Percentiles rank a stretch among this genome's conserved stretches.
Evolutionary conservation across 1,140 invertebrate genomes (phyloP).

Genomic region (Matsumurasca onukii): DNA sequence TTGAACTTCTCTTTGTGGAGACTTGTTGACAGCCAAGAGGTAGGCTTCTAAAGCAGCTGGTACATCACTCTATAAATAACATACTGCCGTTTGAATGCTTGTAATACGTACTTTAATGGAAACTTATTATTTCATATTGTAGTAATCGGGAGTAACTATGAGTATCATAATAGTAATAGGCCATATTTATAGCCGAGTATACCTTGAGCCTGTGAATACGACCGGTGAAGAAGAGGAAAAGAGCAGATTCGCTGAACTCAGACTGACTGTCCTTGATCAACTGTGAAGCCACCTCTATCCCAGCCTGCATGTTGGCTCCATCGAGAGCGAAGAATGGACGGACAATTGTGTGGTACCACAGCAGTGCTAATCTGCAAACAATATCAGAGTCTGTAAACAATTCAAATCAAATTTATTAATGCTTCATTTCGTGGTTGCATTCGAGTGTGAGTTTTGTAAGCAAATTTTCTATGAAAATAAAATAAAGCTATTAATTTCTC

Average conservation of each 20-base stretch:
- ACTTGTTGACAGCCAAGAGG: slow-evolving; percentile 57
- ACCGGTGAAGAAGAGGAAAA: slow-evolving; percentile 72
- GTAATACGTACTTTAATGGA: no score
- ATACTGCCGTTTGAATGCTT: no score
- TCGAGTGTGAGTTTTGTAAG: no score
- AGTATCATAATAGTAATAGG: no score
- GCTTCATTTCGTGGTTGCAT: no score
- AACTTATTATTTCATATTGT: no score
- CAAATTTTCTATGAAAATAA: no score
- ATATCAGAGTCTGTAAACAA: no score
- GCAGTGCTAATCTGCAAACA: slow-evolving; percentile 60
- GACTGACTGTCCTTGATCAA: slow-evolving; percentile 59
- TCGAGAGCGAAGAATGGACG: slow-evolving; percentile 70
- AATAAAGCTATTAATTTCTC: no score
- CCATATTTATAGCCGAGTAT: no score
- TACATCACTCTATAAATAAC: slow-evolving; percentile 59
- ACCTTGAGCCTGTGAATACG: slow-evolving; percentile 65
- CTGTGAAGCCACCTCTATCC: slow-evolving; percentile 58
- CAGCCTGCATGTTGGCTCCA: slow-evolving; percentile 59
- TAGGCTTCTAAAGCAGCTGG: slow-evolving; percentile 60
- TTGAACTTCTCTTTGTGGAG: slow-evolving; percentile 66
- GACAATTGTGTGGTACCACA: slow-evolving; percentile 76
- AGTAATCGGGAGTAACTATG: no score
- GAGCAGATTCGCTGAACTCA: slow-evolving; percentile 63
- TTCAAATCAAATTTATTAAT: no score